These are phyloP conservation scores for Drosophila imparisetae DNA, from an alignment of 2,888 invertebrate genomes.

Conservation along the genomic window DNA sequence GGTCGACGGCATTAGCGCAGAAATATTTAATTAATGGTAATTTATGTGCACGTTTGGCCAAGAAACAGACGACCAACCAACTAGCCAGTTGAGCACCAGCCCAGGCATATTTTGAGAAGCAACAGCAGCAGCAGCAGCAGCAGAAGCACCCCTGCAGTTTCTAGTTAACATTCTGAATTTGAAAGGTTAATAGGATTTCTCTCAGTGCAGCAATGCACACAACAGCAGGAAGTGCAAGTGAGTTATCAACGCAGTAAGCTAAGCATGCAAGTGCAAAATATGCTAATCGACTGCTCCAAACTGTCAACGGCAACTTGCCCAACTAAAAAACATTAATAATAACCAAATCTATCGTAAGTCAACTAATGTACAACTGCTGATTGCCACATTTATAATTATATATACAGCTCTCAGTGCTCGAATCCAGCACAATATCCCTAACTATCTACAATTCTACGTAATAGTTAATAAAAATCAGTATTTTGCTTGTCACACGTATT, in stretches of 20 bases:
- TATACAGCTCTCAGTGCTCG: not conserved
- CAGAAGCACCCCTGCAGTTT: constrained; percentile 62
- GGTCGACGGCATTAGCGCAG: constrained; percentile 72
- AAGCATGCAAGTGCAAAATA: constrained; percentile 34
- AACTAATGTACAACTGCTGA: not conserved
- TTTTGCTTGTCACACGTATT: no score
- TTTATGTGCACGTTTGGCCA: constrained; percentile 82
- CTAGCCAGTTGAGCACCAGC: constrained; percentile 4
- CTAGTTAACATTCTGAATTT: constrained; percentile 70
- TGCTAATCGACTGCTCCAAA: constrained; percentile 49
- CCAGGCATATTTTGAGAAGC: constrained; percentile 11
- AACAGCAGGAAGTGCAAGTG: constrained; percentile 62
- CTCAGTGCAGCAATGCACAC: constrained; percentile 22
- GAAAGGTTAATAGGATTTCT: constrained; percentile 75
- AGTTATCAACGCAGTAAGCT: constrained; percentile 34
- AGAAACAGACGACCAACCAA: constrained; percentile 26
- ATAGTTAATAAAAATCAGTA: not conserved
- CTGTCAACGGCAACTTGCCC: constrained; percentile 51
- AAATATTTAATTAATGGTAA: constrained; percentile 85
- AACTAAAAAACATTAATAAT: constrained; percentile 10
- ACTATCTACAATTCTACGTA: not conserved
- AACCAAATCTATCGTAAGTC: not conserved
- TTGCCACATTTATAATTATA: not conserved
- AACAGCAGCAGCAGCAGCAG: not conserved
- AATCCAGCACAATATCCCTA: not conserved